These are phyloP conservation scores for Oriolus oriolus DNA, from an alignment of 2,113 vertebrate genomes.

Conservation along the genomic window DNA sequence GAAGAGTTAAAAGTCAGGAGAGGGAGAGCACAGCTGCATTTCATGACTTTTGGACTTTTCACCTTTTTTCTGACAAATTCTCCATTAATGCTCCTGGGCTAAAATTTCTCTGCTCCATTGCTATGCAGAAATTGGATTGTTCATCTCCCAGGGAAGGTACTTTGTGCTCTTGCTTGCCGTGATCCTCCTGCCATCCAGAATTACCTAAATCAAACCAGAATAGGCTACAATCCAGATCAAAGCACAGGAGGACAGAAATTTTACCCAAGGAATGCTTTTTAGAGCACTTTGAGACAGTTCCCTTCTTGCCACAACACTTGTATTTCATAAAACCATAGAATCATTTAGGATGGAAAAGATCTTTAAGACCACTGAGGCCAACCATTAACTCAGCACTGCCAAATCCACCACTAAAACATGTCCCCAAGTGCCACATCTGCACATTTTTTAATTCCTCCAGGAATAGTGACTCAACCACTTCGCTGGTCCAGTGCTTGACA, in stretches of 20 bases:
- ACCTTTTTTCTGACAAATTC: background rate
- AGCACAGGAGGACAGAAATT: background rate
- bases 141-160: background rate
- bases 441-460: background rate
- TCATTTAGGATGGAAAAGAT: background rate
- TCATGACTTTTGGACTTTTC: background rate
- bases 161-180: background rate
- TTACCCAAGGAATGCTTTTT: background rate
- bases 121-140: slow-evolving; percentile 7
- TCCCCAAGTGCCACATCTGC: background rate
- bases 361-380: background rate
- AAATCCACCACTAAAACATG: background rate
- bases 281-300: background rate
- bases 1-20: background rate
- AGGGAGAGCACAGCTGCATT: background rate
- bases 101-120: background rate
- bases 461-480: background rate
- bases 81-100: background rate
- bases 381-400: no score
- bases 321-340: background rate
- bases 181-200: background rate
- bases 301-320: background rate
- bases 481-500: background rate
- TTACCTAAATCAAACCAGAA: background rate
- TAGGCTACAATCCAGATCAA: background rate